phyloP scores from a whole-genome alignment of 2,797 vertebrate genomes.

The Neosilurus mollespiculum region DNA sequence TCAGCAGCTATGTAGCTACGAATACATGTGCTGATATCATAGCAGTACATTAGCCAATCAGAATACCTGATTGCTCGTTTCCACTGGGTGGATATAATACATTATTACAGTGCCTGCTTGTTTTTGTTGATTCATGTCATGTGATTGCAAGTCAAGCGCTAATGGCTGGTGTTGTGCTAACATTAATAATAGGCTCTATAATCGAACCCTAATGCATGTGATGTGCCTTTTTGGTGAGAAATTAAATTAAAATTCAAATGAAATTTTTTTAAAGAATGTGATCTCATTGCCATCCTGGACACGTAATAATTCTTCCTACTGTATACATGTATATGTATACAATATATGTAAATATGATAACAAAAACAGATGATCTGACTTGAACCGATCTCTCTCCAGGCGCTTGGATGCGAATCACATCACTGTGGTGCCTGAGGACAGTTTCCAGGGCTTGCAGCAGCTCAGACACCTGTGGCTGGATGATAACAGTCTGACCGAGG shows the following conservation, averaged over 20 bases:
- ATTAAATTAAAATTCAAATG: not conserved
- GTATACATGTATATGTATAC: not conserved
- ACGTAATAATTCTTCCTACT: not conserved
- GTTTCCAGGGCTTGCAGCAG: constrained; percentile 91
- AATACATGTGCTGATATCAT: too few relatives aligned
- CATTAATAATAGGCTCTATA: not conserved
- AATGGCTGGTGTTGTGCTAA: not conserved
- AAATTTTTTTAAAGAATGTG: not conserved
- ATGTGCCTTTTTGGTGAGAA: not conserved
- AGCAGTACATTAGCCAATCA: too few relatives aligned
- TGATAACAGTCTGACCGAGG: constrained; percentile 90
- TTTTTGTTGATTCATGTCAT: not conserved
- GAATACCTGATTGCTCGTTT: too few relatives aligned
- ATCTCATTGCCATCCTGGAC: not conserved
- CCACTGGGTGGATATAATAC: too few relatives aligned
- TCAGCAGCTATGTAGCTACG: too few relatives aligned
- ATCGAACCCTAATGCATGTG: too few relatives aligned
- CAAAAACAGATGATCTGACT: not conserved
- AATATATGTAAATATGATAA: not conserved
- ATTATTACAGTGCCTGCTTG: too few relatives aligned
- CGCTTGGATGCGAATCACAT: constrained; percentile 97
- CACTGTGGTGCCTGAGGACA: constrained; percentile 87
- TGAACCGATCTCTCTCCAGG: constrained; percentile 63
- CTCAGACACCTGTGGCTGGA: constrained; percentile 96
- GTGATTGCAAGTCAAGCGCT: not conserved